Conservation (phyloP, 1,140 invertebrate genomes). For the Zaprionus tsacasi region DNA sequence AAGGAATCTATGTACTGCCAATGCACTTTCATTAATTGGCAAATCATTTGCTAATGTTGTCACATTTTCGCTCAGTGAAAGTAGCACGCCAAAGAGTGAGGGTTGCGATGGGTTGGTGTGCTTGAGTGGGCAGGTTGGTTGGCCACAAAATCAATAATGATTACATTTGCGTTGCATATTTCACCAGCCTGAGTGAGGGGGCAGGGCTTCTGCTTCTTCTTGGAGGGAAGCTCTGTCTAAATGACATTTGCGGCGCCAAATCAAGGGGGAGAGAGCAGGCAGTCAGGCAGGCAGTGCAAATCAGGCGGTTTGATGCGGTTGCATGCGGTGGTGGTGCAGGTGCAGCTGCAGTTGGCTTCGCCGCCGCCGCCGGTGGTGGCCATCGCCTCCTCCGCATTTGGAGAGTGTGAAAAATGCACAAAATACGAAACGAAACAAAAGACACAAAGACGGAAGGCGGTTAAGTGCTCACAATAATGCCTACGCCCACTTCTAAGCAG, state of each 20-base stretch:
- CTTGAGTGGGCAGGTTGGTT: slow-evolving; percentile 51
- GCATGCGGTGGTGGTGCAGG: slow-evolving; percentile 9
- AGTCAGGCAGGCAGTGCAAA: slow-evolving; percentile 33
- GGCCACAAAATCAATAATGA: slow-evolving; percentile 82
- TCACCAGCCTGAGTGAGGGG: slow-evolving; percentile 54
- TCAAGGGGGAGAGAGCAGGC: background rate
- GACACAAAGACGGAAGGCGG: slow-evolving; percentile 76
- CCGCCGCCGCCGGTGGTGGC: background rate
- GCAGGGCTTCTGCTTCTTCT: background rate
- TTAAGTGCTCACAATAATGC: slow-evolving; percentile 70
- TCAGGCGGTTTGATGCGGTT: slow-evolving; percentile 61
- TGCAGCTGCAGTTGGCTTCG: background rate
- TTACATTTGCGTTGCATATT: slow-evolving; percentile 82
- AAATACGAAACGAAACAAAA: slow-evolving; percentile 19
- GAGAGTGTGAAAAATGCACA: slow-evolving; percentile 67
- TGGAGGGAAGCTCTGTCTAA: slow-evolving; percentile 41
- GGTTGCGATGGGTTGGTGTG: background rate
- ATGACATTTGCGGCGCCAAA: slow-evolving; percentile 66
- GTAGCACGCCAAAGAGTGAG: background rate
- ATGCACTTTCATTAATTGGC: background rate
- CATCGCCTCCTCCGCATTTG: slow-evolving; percentile 5
- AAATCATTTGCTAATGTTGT: background rate
- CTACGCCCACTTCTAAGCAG: slow-evolving; percentile 57
- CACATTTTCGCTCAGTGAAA: slow-evolving; percentile 38
- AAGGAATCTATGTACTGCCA: background rate